A percentile compares a stretch with the other conserved stretches of the same genome.
These are phyloP conservation scores for Homarus gammarus DNA, from an alignment of 2,888 invertebrate species.

Conservation along the genomic window DNA sequence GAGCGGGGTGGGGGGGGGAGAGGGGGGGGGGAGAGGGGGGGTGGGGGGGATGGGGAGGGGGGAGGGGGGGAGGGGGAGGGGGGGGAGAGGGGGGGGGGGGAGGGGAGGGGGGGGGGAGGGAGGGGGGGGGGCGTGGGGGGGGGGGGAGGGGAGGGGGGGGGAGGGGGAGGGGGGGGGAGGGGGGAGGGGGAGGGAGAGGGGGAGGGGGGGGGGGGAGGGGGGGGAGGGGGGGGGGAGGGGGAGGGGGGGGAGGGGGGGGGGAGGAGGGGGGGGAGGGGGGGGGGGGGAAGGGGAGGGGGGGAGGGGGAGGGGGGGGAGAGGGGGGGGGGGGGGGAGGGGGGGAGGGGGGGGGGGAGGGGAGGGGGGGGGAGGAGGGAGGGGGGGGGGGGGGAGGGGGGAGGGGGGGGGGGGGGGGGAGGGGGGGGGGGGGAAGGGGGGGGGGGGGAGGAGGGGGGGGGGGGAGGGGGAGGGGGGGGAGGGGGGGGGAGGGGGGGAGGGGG, in stretches of 20 bases:
- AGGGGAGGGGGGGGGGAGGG: too few relatives aligned
- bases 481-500: too few relatives aligned
- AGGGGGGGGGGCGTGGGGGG: background rate
- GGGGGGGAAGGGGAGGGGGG: background rate
- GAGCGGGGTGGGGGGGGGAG: too few relatives aligned
- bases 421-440: too few relatives aligned
- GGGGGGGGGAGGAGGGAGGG: too few relatives aligned
- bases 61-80: background rate
- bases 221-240: background rate
- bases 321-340: background rate
- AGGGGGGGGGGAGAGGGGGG: too few relatives aligned
- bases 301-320: background rate
- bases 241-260: background rate
- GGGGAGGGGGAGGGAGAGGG: too few relatives aligned
- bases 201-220: background rate
- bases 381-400: too few relatives aligned
- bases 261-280: background rate
- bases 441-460: background rate
- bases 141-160: background rate
- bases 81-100: too few relatives aligned
- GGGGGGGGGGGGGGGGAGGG: too few relatives aligned
- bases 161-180: background rate
- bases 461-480: background rate
- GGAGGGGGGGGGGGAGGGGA: background rate
- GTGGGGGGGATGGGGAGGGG: too few relatives aligned